Percentiles rank a stretch among this genome's conserved stretches.
Conservation (phyloP, 2,797 vertebrate genomes). For the Galaxias olidus region DNA sequence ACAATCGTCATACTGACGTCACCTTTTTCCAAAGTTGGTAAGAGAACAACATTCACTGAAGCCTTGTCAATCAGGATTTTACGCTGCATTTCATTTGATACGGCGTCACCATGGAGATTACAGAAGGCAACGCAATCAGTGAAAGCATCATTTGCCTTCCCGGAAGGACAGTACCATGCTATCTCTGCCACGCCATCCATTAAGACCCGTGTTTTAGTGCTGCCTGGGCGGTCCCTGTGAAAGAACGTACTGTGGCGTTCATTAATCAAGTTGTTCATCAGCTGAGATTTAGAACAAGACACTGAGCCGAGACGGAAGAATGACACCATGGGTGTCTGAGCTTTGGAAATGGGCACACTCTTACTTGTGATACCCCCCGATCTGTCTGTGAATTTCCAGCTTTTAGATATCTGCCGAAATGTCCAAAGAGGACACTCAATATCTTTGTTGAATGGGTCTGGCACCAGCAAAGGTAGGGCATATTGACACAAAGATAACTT, state of each 20-base stretch:
- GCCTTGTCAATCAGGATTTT: constrained; percentile 61
- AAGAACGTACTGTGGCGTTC: constrained; percentile 63
- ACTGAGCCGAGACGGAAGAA: constrained; percentile 70
- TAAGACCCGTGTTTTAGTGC: constrained; percentile 60
- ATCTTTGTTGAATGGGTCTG: constrained; percentile 50
- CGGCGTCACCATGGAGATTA: constrained; percentile 67
- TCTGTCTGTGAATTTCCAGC: constrained; percentile 52
- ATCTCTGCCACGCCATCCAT: constrained; percentile 77
- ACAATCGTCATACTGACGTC: constrained; percentile 33
- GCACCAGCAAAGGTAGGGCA: constrained; percentile 76
- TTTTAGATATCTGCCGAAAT: constrained; percentile 59
- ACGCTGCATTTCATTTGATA: constrained; percentile 55
- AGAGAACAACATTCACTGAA: constrained; percentile 63
- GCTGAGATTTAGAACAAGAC: constrained; percentile 70
- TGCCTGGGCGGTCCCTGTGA: constrained; percentile 60
- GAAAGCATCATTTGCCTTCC: constrained; percentile 58
- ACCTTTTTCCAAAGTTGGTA: constrained; percentile 36
- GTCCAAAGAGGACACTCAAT: constrained; percentile 73
- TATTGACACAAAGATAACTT: constrained; percentile 73
- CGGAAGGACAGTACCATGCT: constrained; percentile 73
- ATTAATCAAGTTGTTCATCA: constrained; percentile 62
- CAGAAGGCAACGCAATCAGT: constrained; percentile 58
- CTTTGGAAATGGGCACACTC: constrained; percentile 53
- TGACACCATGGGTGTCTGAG: constrained; percentile 65
- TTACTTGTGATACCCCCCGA: constrained; percentile 19